Conservation (phyloP, 2,113 vertebrate genomes). For the Festucalex cinctus region DNA sequence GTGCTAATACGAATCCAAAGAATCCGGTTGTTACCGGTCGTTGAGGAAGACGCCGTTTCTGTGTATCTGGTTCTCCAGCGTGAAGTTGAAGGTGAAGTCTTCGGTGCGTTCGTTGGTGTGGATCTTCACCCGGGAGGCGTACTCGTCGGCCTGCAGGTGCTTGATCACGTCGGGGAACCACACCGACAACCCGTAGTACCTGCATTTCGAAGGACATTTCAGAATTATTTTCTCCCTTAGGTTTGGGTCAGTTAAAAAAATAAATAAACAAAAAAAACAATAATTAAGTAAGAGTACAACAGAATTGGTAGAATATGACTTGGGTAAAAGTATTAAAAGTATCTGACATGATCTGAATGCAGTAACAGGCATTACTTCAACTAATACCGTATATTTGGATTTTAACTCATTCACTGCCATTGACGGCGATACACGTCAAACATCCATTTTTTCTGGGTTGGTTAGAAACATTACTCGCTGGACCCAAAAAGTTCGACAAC, state of each 20-base stretch:
- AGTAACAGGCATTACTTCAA: no score
- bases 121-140: constrained; percentile 81
- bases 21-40: constrained; percentile 77
- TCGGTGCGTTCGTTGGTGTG: constrained; percentile 81
- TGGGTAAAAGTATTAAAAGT: no score
- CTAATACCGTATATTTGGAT: neutral
- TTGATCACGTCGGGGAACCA: constrained; percentile 99
- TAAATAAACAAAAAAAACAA: no score
- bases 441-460: no score
- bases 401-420: neutral
- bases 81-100: constrained; percentile 94
- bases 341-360: no score
- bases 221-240: no score
- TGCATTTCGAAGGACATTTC: constrained; percentile 59
- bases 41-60: constrained; percentile 85
- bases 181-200: constrained; percentile 94
- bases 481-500: no score
- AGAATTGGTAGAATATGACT: no score
- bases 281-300: no score
- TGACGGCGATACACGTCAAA: no score
- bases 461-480: no score
- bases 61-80: constrained; percentile 94
- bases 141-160: constrained; percentile 90
- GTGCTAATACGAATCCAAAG: neutral
- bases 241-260: no score